Evolutionary conservation across 1,140 invertebrate species (phyloP).

Genomic region (Portunus trituberculatus): DNA sequence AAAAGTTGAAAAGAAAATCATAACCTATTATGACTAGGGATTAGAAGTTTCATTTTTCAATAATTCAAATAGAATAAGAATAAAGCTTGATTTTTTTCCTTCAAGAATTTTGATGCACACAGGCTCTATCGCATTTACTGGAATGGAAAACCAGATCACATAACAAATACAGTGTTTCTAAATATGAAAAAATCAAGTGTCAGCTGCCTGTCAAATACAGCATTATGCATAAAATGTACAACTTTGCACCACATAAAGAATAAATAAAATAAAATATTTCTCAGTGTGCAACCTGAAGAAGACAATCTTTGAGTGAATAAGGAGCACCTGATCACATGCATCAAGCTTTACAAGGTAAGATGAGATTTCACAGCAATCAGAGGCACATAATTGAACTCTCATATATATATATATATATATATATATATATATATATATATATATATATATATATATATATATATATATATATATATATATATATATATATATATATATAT

Average conservation of each 20-base stretch:
- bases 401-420: background rate
- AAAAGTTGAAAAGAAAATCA: too few relatives aligned
- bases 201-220: background rate
- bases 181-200: background rate
- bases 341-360: background rate
- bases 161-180: background rate
- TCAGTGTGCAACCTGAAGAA: background rate
- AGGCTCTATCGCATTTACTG: background rate
- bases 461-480: background rate
- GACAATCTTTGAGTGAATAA: background rate
- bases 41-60: too few relatives aligned
- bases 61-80: background rate
- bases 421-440: background rate
- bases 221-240: too few relatives aligned
- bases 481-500: background rate
- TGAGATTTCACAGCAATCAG: conserved; percentile 12
- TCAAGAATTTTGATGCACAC: too few relatives aligned
- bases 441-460: background rate
- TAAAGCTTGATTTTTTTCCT: background rate
- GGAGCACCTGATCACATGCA: background rate
- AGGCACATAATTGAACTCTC: background rate
- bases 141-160: background rate
- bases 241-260: too few relatives aligned
- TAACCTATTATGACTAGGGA: too few relatives aligned
- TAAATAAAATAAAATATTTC: background rate